Conservation (phyloP, 2,888 invertebrate genomes). For the Cecidostiba fungosa region DNA sequence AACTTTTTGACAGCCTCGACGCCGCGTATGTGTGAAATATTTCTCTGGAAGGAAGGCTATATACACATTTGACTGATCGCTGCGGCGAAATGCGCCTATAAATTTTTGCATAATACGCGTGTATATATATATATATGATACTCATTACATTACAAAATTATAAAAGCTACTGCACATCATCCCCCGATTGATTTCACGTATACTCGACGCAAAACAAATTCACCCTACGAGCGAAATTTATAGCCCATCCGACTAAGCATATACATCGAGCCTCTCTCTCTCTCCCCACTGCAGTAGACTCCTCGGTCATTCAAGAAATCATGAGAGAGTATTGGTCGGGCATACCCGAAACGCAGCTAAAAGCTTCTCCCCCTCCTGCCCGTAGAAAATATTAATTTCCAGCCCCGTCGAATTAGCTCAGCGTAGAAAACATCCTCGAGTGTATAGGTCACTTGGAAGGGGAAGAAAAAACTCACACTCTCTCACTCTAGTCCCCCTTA, state of each 20-base stretch:
- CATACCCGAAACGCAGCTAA: not conserved
- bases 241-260: constrained; percentile 21
- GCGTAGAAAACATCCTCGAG: constrained; percentile 68
- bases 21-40: too few species aligned
- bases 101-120: too few species aligned
- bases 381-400: constrained; percentile 63
- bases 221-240: constrained; percentile 23
- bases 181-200: too few species aligned
- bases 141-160: not conserved
- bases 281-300: not conserved
- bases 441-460: constrained; percentile 59
- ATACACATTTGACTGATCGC: too few species aligned
- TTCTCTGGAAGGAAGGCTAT: too few species aligned
- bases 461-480: not conserved
- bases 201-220: not conserved
- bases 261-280: too few species aligned
- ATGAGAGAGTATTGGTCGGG: not conserved
- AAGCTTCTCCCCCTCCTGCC: not conserved
- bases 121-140: too few species aligned
- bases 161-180: not conserved
- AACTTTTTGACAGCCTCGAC: not conserved
- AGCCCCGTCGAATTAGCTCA: constrained; percentile 76
- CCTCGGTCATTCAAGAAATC: constrained; percentile 36
- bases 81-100: too few species aligned
- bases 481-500: not conserved